These are phyloP conservation scores for Amia ocellicauda DNA, from an alignment of 2,113 vertebrate genomes.

Conservation along the genomic window DNA sequence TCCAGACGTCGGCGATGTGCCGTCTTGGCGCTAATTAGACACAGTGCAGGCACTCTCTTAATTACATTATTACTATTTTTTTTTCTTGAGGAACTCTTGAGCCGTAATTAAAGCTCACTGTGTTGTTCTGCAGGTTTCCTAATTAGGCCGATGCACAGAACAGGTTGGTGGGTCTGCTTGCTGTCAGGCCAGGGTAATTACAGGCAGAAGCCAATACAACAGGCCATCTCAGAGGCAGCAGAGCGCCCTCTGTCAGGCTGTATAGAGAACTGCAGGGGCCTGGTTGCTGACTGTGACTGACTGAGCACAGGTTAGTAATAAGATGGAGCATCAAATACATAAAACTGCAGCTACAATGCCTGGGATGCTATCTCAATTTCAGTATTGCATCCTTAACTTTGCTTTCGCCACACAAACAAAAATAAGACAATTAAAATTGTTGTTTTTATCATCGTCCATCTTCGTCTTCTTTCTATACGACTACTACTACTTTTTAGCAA, in stretches of 20 bases:
- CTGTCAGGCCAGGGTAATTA: background rate
- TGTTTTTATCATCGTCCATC: no score
- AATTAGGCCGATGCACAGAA: background rate
- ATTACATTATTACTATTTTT: slow-evolving; percentile 52
- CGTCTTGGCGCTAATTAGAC: slow-evolving; percentile 49
- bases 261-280: slow-evolving; percentile 12
- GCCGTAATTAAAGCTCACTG: slow-evolving; percentile 52
- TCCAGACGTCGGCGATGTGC: slow-evolving; percentile 37
- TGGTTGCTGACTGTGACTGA: no score
- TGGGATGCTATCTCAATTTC: no score
- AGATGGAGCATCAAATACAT: no score
- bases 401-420: no score
- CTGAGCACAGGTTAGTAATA: no score
- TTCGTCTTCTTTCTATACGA: no score
- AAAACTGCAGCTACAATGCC: no score
- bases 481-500: no score
- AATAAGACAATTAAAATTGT: no score
- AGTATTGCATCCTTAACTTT: no score
- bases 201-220: background rate
- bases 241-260: slow-evolving; percentile 25
- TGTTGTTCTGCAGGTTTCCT: slow-evolving; percentile 38
- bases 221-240: background rate
- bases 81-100: slow-evolving; percentile 44
- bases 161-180: background rate
- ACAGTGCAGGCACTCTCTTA: slow-evolving; percentile 48